phyloP scores from a whole-genome alignment of 1,140 invertebrate genomes.

The Cephus cinctus region DNA sequence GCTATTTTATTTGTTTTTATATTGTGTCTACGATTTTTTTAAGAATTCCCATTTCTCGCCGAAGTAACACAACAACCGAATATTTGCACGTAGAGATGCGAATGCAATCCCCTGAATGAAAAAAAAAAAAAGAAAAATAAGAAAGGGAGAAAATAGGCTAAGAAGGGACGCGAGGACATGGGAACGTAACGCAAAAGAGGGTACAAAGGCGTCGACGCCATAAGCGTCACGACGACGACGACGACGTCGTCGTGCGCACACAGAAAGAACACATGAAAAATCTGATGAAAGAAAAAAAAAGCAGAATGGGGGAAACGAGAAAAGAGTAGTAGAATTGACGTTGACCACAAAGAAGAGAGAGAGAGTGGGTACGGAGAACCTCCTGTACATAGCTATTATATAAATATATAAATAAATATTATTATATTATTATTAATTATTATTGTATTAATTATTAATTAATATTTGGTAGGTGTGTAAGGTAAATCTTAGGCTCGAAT shows the following conservation, averaged over 20 bases:
- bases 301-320: constrained; percentile 7
- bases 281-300: constrained; percentile 14
- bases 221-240: too few relatives aligned
- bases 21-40: background rate
- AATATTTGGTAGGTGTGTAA: constrained; percentile 47
- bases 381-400: constrained; percentile 49
- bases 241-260: too few relatives aligned
- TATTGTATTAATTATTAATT: constrained; percentile 37
- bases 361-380: constrained; percentile 36
- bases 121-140: constrained; percentile 3
- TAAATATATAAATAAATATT: constrained; percentile 38
- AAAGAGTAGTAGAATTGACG: background rate
- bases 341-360: constrained; percentile 4
- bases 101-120: constrained; percentile 2
- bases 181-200: background rate
- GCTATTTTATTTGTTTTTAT: background rate
- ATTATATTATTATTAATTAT: constrained; percentile 33
- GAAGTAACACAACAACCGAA: too few relatives aligned
- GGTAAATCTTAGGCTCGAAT: constrained; percentile 21
- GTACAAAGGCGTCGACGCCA: too few relatives aligned
- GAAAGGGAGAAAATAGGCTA: background rate
- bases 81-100: too few relatives aligned
- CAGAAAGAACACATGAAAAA: constrained; percentile 10
- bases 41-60: background rate
- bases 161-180: background rate